Conservation (phyloP, 2,888 invertebrate species). For the Callosobruchus maculatus region DNA sequence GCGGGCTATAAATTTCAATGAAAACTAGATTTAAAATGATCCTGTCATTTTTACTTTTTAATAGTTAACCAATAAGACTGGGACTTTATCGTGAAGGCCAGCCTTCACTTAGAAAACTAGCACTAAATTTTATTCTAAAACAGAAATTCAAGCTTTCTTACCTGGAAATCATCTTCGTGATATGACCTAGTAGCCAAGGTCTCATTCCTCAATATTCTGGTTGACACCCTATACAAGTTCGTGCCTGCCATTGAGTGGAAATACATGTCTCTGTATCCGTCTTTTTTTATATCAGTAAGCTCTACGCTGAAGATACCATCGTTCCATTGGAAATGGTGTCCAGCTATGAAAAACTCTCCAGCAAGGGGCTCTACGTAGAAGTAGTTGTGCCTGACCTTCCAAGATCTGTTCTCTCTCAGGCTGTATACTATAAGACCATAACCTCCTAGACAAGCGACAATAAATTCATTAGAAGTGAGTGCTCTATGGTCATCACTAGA, state of each 20-base stretch:
- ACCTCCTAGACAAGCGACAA: slow-evolving; percentile 36
- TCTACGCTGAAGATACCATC: slow-evolving; percentile 76
- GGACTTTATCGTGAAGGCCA: no score
- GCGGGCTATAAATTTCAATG: no score
- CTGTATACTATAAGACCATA: slow-evolving; percentile 58
- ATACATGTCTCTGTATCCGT: slow-evolving; percentile 62
- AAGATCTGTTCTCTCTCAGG: slow-evolving; percentile 49
- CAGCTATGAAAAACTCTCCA: slow-evolving; percentile 65
- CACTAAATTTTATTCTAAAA: no score
- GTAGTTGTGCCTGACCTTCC: slow-evolving; percentile 68
- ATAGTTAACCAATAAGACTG: no score
- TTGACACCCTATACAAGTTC: slow-evolving; percentile 68
- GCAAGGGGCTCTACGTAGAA: slow-evolving; percentile 69
- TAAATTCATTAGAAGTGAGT: no score
- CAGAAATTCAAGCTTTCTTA: no score
- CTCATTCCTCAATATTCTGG: slow-evolving; percentile 57
- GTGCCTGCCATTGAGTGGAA: slow-evolving; percentile 77
- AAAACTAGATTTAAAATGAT: no score
- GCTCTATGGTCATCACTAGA: no score
- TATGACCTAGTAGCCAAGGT: slow-evolving; percentile 52
- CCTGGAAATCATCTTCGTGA: slow-evolving; percentile 56
- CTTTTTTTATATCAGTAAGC: slow-evolving; percentile 51
- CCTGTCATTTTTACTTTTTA: no score
- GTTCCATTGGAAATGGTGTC: slow-evolving; percentile 71
- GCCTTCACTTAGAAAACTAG: no score